These are phyloP conservation scores for Trichoplax adhaerens DNA, from an alignment of 37 sponge, comb jelly and placozoan species.

Conservation along the genomic window DNA sequence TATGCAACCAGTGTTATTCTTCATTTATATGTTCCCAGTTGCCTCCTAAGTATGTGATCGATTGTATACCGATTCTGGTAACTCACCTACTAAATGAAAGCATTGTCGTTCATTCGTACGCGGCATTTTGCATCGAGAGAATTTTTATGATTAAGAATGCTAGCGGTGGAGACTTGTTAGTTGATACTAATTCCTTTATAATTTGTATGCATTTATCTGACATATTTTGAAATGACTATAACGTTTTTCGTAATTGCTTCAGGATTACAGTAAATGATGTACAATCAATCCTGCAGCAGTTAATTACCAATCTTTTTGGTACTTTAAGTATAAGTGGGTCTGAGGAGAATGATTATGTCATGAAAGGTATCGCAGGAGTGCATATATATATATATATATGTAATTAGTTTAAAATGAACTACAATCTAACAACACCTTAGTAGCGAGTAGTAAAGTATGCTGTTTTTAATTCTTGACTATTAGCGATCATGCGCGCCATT, in stretches of 20 bases:
- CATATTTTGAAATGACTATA: no score
- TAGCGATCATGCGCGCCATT: conserved; percentile 51
- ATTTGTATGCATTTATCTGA: no score
- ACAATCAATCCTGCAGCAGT: conserved; percentile 35
- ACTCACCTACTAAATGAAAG: conserved; percentile 31
- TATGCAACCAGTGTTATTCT: no score
- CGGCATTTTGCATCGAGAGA: conserved; percentile 87
- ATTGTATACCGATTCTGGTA: conserved; percentile 40
- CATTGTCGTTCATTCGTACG: conserved; percentile 90
- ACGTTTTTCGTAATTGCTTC: conserved; percentile 5
- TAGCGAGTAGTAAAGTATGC: no score
- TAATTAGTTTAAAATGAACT: no score
- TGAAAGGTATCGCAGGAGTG: conserved; percentile 33
- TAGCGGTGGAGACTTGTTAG: conserved; percentile 11
- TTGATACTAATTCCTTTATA: neutral
- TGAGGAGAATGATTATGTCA: conserved; percentile 79
- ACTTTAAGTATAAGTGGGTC: conserved; percentile 50
- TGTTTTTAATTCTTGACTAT: neutral
- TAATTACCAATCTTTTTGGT: conserved; percentile 52
- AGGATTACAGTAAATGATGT: conserved; percentile 19
- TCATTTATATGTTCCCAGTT: conserved; percentile 16
- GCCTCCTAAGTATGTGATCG: conserved; percentile 44
- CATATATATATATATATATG: no score
- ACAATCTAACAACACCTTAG: no score
- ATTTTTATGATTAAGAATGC: conserved; percentile 38